These are phyloP conservation scores for Tillus elongatus DNA, from an alignment of 2,888 invertebrate species.

Conservation along the genomic window DNA sequence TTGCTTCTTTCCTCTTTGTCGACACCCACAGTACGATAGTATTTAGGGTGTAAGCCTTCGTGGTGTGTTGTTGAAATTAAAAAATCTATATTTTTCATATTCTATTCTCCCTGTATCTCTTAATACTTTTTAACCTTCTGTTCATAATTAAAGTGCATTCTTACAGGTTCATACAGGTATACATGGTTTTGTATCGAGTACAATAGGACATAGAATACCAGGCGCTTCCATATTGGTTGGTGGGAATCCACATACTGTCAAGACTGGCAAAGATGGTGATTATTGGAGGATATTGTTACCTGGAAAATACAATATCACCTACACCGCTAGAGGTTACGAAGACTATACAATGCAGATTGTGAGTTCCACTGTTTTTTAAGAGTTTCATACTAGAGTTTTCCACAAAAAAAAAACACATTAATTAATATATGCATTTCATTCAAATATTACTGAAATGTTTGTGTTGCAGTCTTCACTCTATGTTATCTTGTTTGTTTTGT, in stretches of 20 bases:
- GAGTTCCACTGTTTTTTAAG: too few species aligned
- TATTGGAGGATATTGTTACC: conserved; percentile 87
- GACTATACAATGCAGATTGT: conserved; percentile 52
- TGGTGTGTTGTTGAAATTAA: too few species aligned
- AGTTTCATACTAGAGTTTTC: too few species aligned
- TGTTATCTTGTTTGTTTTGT: conserved; percentile 6
- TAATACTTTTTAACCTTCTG: not conserved
- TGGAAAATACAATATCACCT: conserved; percentile 74
- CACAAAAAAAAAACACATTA: too few species aligned
- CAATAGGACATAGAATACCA: conserved; percentile 61
- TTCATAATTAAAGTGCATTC: not conserved
- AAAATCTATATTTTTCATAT: too few species aligned
- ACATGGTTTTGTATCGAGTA: conserved; percentile 75
- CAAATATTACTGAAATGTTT: not conserved
- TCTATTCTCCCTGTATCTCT: too few species aligned
- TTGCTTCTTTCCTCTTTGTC: too few species aligned
- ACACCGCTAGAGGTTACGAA: conserved; percentile 60
- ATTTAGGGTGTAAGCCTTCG: too few species aligned
- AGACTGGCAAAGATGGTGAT: conserved; percentile 68
- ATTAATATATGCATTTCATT: too few species aligned
- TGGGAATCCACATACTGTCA: conserved; percentile 65
- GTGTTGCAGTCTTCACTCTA: not conserved
- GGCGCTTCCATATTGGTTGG: conserved; percentile 68
- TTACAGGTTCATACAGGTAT: conserved; percentile 76
- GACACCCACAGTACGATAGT: too few species aligned